Conservation (phyloP, 2,113 vertebrate species). For the Coregonus clupeaformis region DNA sequence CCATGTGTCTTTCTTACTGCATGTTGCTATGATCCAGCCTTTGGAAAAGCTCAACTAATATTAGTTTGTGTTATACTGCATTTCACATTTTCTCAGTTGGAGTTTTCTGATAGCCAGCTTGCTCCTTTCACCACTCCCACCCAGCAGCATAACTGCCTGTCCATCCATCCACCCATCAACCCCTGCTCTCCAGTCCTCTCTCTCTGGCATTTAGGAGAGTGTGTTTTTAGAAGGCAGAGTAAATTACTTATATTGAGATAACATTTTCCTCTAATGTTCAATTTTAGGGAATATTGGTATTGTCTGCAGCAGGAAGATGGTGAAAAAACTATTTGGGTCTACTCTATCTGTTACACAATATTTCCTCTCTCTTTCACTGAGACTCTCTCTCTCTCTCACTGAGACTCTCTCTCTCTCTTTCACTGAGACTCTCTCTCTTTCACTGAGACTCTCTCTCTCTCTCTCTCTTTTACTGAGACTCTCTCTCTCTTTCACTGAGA, state of each 20-base stretch:
- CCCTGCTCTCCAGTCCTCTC: slow-evolving; percentile 25
- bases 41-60: neutral
- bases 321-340: slow-evolving; percentile 32
- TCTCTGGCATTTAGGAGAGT: slow-evolving; percentile 47
- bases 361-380: slow-evolving; percentile 4
- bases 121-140: neutral
- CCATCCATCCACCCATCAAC: neutral
- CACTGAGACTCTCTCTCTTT: slow-evolving; percentile 20
- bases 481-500: no score
- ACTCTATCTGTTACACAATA: slow-evolving; percentile 40
- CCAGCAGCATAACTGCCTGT: neutral
- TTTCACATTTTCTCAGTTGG: neutral
- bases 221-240: slow-evolving; percentile 46
- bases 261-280: slow-evolving; percentile 67
- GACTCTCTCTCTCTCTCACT: slow-evolving; percentile 9
- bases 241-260: slow-evolving; percentile 59
- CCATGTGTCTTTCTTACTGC: neutral
- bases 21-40: neutral
- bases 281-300: slow-evolving; percentile 53
- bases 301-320: slow-evolving; percentile 28
- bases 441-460: slow-evolving; percentile 29
- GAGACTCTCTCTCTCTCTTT: slow-evolving; percentile 38
- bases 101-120: neutral
- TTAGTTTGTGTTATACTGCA: neutral
- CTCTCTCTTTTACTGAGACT: no score